A percentile compares a stretch with the other conserved stretches of the same genome.
phyloP scores from a whole-genome alignment of 1,140 invertebrate species.

The Papilio machaon region DNA sequence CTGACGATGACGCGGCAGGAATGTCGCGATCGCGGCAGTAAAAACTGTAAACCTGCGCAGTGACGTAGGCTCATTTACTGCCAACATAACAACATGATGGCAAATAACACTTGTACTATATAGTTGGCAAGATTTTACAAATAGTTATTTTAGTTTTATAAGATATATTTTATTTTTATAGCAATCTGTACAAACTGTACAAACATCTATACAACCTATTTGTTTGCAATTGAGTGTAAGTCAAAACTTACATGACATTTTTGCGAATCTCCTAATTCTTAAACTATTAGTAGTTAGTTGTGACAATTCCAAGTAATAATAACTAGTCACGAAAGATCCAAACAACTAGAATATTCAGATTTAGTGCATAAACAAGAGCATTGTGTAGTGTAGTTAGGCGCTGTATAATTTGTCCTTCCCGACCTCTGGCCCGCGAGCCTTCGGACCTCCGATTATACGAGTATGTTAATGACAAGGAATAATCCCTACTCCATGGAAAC shows the following conservation, averaged over 20 bases:
- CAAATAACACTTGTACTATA: not conserved
- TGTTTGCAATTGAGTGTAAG: no score
- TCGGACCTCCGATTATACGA: conserved; percentile 66
- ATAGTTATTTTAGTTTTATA: not conserved
- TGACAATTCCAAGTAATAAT: no score
- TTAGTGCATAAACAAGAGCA: conserved; percentile 13
- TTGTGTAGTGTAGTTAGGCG: conserved; percentile 53
- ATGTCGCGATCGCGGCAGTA: conserved; percentile 46
- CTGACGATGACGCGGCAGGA: conserved; percentile 44
- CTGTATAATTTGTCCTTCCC: conserved; percentile 50
- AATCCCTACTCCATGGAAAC: conserved; percentile 54
- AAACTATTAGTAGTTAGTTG: no score
- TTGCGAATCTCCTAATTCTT: no score
- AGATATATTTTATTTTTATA: no score
- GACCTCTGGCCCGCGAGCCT: conserved; percentile 46
- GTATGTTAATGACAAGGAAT: conserved; percentile 63
- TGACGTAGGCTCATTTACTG: conserved; percentile 44
- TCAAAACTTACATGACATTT: no score
- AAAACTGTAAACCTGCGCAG: conserved; percentile 53
- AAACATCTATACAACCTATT: no score
- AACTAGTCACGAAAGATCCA: not conserved
- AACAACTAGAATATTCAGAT: not conserved
- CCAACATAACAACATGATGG: not conserved
- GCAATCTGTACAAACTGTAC: no score
- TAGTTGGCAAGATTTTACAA: not conserved